Conservation (phyloP, 2,888 invertebrate species). For the Oligia fasciuncula region DNA sequence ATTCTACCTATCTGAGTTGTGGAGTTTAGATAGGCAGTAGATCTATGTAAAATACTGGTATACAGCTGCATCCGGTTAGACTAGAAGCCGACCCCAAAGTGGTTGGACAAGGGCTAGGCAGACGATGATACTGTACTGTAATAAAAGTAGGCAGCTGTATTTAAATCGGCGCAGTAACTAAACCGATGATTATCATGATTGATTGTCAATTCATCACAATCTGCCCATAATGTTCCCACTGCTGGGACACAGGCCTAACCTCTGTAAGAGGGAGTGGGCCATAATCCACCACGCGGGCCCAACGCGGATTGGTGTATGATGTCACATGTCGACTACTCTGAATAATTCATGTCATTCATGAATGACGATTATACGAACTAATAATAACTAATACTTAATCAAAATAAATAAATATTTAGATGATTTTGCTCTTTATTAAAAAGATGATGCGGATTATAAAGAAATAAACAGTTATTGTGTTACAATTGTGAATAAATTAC, state of each 20-base stretch:
- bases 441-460: background rate
- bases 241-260: no score
- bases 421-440: background rate
- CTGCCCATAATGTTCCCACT: no score
- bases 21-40: background rate
- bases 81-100: background rate
- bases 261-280: no score
- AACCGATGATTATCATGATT: background rate
- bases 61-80: background rate
- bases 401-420: background rate
- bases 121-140: background rate
- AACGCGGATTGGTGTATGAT: no score
- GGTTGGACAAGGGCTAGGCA: background rate
- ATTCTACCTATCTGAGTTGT: background rate
- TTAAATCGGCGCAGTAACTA: background rate
- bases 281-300: no score
- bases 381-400: background rate
- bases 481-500: background rate
- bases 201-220: no score
- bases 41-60: background rate
- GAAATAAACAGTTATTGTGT: background rate
- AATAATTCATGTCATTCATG: conserved; percentile 3
- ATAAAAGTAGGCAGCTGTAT: background rate
- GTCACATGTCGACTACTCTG: background rate
- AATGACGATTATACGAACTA: background rate